phyloP scores from a whole-genome alignment of 2,888 invertebrate species.

The Crocallis elinguaria region DNA sequence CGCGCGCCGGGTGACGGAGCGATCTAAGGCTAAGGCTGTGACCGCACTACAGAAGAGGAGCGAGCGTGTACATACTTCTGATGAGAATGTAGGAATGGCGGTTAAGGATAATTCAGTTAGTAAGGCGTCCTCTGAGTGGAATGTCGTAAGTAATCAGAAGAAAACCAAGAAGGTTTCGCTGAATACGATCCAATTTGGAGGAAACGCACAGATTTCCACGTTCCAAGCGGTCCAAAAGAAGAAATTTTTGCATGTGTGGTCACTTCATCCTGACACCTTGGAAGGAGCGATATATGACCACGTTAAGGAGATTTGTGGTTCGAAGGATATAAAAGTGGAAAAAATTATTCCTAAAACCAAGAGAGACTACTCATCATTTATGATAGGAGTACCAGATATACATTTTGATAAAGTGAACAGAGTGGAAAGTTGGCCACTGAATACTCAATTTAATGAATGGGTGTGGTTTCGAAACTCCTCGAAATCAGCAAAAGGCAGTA shows the following conservation, averaged over 20 bases:
- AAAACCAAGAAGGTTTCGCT: background rate
- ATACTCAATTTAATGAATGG: background rate
- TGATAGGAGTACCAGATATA: background rate
- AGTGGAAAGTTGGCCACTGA: background rate
- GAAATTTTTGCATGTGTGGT: background rate
- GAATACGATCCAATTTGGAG: background rate
- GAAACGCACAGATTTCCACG: background rate
- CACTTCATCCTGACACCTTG: background rate
- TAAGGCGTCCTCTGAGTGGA: background rate
- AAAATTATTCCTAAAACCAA: background rate
- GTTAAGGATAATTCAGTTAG: background rate
- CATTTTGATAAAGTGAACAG: background rate
- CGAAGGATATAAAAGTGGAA: background rate
- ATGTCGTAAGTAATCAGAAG: background rate
- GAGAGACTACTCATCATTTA: background rate
- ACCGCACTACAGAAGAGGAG: background rate
- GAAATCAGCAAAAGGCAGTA: background rate
- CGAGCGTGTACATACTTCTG: background rate
- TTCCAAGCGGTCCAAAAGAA: background rate
- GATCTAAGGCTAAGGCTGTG: background rate
- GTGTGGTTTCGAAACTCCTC: background rate
- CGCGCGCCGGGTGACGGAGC: background rate
- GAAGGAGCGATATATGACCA: background rate
- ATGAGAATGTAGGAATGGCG: background rate
- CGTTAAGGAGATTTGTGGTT: background rate